phyloP scores from a whole-genome alignment of 2,797 vertebrate genomes.

The Neostethus bicornis region DNA sequence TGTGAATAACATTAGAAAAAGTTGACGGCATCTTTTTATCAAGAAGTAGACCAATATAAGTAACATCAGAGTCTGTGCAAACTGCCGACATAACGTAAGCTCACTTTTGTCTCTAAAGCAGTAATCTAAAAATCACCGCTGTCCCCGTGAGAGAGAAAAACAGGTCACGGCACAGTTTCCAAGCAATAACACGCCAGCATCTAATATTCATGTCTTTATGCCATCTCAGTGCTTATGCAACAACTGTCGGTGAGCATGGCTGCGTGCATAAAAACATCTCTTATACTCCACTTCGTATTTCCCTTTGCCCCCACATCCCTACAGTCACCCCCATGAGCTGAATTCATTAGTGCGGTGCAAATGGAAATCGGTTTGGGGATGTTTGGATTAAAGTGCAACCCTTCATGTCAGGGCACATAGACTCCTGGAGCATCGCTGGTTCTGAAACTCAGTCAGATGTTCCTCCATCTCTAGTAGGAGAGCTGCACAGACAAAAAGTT shows the following conservation, averaged over 20 bases:
- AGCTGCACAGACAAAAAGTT: constrained; percentile 52
- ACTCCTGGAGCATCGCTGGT: constrained; percentile 47
- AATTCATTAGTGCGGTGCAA: constrained; percentile 31
- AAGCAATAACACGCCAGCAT: constrained; percentile 8
- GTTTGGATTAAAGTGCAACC: constrained; percentile 50
- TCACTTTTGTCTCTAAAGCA: neutral
- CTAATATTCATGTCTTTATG: constrained; percentile 42
- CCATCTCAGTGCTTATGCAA: constrained; percentile 28
- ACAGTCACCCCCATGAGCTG: constrained; percentile 16
- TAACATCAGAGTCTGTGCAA: too few relatives aligned
- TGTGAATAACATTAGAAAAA: too few relatives aligned
- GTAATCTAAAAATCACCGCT: neutral
- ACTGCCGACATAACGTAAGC: neutral
- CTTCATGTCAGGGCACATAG: constrained; percentile 29
- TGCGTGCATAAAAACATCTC: constrained; percentile 31
- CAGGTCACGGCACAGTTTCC: constrained; percentile 31
- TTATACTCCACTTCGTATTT: constrained; percentile 30
- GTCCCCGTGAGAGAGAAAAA: constrained; percentile 20
- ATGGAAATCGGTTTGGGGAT: constrained; percentile 21
- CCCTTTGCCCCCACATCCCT: constrained; percentile 2
- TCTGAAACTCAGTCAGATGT: constrained; percentile 69
- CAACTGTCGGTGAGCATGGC: constrained; percentile 10
- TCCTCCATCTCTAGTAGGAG: constrained; percentile 47
- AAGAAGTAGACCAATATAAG: too few relatives aligned
- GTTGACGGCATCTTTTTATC: too few relatives aligned